Conservation (phyloP, 2,113 vertebrate species). For the Cheilinus undulatus region DNA sequence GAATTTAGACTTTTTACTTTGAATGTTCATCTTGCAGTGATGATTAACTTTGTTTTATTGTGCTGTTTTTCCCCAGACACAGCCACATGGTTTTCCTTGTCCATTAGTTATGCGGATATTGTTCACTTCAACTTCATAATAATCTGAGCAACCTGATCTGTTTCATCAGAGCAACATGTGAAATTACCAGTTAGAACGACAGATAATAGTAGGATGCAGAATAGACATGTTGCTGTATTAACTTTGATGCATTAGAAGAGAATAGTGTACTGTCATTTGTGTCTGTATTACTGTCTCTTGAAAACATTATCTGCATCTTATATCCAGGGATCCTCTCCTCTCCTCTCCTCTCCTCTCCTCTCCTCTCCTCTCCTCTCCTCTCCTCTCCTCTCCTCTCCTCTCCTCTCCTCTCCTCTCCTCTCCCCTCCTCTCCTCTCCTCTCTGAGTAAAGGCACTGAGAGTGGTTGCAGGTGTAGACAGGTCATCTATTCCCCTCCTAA, state of each 20-base stretch:
- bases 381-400: neutral
- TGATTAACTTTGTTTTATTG: no score
- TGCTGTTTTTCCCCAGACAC: no score
- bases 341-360: neutral
- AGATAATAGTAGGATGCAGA: no score
- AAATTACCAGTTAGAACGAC: neutral
- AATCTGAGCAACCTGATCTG: neutral
- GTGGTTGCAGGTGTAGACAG: slow-evolving; percentile 71
- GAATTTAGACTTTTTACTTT: no score
- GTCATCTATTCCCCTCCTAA: slow-evolving; percentile 76
- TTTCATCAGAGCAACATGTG: neutral
- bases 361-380: neutral
- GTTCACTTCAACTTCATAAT: no score
- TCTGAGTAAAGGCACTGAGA: slow-evolving; percentile 44
- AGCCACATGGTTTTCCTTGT: no score
- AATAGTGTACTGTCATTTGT: neutral
- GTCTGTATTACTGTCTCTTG: neutral
- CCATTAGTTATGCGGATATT: no score
- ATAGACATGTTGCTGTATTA: no score
- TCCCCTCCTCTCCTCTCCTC: neutral
- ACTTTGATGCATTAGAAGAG: neutral
- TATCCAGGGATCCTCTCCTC: neutral
- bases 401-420: neutral
- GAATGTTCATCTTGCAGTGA: no score
- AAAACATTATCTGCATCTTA: neutral